Percentiles rank a stretch among this genome's conserved stretches.
Conservation (phyloP, 1,140 invertebrate species). For the Drosophila bifasciata region DNA sequence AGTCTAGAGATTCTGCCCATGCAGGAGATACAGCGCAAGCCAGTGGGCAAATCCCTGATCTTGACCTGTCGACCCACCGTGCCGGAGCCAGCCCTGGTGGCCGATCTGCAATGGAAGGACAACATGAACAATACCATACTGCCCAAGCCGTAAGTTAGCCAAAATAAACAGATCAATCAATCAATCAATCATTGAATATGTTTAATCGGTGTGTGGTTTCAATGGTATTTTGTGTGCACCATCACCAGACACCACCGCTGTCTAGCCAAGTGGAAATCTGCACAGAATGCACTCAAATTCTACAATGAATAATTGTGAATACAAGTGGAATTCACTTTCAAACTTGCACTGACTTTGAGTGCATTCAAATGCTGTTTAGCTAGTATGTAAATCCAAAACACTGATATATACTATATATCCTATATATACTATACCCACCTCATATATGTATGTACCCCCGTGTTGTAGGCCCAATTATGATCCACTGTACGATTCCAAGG, state of each 20-base stretch:
- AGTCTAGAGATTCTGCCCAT: conserved; percentile 88
- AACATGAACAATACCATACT: conserved; percentile 87
- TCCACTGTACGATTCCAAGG: conserved; percentile 84
- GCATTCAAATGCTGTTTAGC: no score
- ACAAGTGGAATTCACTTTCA: no score
- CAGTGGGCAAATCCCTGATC: conserved; percentile 88
- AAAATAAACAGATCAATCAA: not conserved
- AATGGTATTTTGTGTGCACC: no score
- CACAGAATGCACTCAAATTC: no score
- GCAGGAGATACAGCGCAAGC: conserved; percentile 87
- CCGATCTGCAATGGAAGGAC: conserved; percentile 90
- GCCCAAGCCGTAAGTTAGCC: conserved; percentile 86
- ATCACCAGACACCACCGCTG: no score
- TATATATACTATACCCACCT: not conserved
- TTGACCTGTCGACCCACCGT: conserved; percentile 89
- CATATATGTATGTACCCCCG: conserved; percentile 12
- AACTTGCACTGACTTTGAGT: no score
- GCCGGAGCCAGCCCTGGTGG: conserved; percentile 86
- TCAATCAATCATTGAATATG: not conserved
- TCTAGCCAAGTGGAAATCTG: no score
- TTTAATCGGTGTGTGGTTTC: not conserved
- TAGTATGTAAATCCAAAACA: not conserved
- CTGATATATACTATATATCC: conserved; percentile 27
- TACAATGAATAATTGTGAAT: no score
- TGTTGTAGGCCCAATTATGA: conserved; percentile 78